Base-by-base conservation (phyloP, 2,888 invertebrate genomes). In the Caenorhabditis angaria region DNA sequence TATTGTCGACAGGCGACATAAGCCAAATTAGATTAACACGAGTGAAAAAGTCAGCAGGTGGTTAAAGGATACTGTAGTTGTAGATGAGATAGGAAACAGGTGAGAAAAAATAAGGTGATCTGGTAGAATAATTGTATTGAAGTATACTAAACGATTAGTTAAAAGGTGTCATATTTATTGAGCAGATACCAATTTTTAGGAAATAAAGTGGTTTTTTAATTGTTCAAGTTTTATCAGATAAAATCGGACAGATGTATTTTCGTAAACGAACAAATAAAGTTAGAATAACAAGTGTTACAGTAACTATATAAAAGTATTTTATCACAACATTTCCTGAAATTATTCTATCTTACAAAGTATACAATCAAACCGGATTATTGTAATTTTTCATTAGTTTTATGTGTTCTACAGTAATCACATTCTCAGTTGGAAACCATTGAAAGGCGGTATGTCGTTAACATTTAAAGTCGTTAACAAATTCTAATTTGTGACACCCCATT, bases 1-100 rank as follows among this genome's bases (percentile, higher is more conserved):
- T 41, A 41, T 41, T 41, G 41, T 41, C 41, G 41, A 41, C 41
- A 41, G 41, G 41, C 41, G 41, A 41, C 41, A 41, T 41, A 41
- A 41, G 41, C 41, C 5, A 41, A 41, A 32, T 32, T 32, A 10
- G 5, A 32, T 32, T 32, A 32, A 32, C 32, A 32, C 32, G 10
- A 32, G n/a, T n/a, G n/a, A n/a, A 5, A 41, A 18, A 41, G 41
- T 41, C 41, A 41, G 41, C 41, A 41, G 41, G 8, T 10, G 41
- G 41, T 41, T 5, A 18, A 18, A 41, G 32, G 32, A 5, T 32
- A 32, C 32, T 32, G 32, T 32, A 41, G 14, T 10, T 32, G 32
- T 32, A 32, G 5, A 32, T 32, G 32, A 32, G 32, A 10, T 5
- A 10, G 32, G 32, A 32, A 32, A 18, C 41, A 41, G 41, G 41